Percentiles rank a stretch among this genome's conserved stretches.
phyloP scores from a whole-genome alignment of 2,888 invertebrate genomes.

The Sycophila texana region DNA sequence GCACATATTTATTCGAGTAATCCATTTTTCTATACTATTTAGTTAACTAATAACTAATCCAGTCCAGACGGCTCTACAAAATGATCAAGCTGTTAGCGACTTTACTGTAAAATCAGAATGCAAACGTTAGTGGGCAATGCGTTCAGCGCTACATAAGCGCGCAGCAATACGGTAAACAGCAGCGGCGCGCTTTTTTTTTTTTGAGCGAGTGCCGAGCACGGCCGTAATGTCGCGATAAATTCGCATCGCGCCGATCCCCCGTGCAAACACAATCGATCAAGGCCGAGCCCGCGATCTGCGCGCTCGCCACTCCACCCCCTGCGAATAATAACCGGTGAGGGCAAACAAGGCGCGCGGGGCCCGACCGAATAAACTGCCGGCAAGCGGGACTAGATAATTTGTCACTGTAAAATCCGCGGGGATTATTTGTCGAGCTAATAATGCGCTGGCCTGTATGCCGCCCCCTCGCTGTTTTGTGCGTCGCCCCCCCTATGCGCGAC shows the following conservation, averaged over 20 bases:
- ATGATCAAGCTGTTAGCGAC: no score
- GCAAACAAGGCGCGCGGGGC: conserved; percentile 60
- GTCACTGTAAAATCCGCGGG: conserved; percentile 71
- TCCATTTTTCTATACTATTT: no score
- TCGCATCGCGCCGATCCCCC: conserved; percentile 33
- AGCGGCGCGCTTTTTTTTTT: no score
- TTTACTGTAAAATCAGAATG: no score
- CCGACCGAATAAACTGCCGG: conserved; percentile 68
- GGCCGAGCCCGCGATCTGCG: conserved; percentile 13
- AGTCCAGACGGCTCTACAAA: no score
- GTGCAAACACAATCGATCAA: conserved; percentile 56
- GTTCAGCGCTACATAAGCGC: no score
- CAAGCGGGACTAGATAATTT: conserved; percentile 68
- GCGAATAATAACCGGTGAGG: conserved; percentile 54
- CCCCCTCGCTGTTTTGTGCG: conserved; percentile 6
- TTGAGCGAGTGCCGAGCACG: no score
- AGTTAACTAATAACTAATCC: no score
- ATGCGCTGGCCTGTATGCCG: conserved; percentile 67
- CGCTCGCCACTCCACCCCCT: background rate
- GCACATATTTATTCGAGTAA: no score
- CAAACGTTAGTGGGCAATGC: no score
- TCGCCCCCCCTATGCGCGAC: background rate
- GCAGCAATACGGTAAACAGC: no score
- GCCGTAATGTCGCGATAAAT: conserved; percentile 40
- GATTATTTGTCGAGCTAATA: conserved; percentile 73